phyloP scores from a whole-genome alignment of 2,888 invertebrate genomes.

The Drosophila prolongata region DNA sequence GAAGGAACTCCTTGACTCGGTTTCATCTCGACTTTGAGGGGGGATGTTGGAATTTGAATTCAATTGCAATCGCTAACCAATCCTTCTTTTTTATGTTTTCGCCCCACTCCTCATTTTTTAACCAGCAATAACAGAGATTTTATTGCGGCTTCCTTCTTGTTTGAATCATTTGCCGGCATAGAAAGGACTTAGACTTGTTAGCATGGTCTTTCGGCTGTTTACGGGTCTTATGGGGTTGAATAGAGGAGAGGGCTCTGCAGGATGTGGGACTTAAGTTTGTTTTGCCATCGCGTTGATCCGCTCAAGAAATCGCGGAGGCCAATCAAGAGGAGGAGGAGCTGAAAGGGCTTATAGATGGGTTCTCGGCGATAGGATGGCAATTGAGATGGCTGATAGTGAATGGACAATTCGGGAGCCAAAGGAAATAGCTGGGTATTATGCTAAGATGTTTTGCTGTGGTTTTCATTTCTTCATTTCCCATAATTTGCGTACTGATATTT shows the following conservation, averaged over 20 bases:
- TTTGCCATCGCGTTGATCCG: constrained; percentile 46
- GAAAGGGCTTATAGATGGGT: constrained; percentile 47
- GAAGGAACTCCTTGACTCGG: constrained; percentile 31
- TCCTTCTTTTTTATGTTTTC: constrained; percentile 7
- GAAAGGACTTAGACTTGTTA: constrained; percentile 69
- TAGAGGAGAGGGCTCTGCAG: neutral
- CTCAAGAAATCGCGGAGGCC: constrained; percentile 48
- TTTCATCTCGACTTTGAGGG: constrained; percentile 61
- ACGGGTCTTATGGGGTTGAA: constrained; percentile 34
- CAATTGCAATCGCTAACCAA: constrained; percentile 63
- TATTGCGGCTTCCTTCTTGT: constrained; percentile 41
- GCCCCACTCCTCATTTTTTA: constrained; percentile 2
- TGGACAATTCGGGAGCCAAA: constrained; percentile 8
- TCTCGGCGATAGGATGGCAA: constrained; percentile 50
- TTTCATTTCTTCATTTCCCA: constrained; percentile 25
- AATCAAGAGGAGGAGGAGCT: constrained; percentile 24
- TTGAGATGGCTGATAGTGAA: constrained; percentile 29
- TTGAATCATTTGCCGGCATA: constrained; percentile 38
- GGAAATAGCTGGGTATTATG: neutral
- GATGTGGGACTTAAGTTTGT: constrained; percentile 31
- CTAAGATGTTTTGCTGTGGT: constrained; percentile 5
- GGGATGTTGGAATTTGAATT: constrained; percentile 68
- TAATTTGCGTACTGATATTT: constrained; percentile 13
- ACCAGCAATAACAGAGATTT: constrained; percentile 29
- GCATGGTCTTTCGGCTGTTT: constrained; percentile 45